Conservation (phyloP, 2,797 vertebrate genomes). For the Delichon dasypus region DNA sequence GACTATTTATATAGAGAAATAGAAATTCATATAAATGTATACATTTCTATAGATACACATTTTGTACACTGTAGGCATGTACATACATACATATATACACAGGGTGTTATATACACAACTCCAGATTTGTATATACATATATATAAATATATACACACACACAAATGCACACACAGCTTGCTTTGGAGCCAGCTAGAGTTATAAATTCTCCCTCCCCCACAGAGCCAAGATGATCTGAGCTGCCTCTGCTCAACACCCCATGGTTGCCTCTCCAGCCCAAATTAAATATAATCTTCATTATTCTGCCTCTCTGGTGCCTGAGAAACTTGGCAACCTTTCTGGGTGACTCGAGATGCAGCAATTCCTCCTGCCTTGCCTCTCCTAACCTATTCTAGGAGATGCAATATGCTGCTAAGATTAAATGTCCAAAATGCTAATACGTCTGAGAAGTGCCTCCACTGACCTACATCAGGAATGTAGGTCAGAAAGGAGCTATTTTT, state of each 20-base stretch:
- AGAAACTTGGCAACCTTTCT: slow-evolving; percentile 45
- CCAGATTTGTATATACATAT: slow-evolving; percentile 57
- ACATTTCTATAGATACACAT: slow-evolving; percentile 62
- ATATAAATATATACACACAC: slow-evolving; percentile 33
- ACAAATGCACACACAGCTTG: slow-evolving; percentile 7
- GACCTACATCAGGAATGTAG: slow-evolving; percentile 42
- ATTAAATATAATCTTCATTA: slow-evolving; percentile 47
- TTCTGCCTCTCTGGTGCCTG: slow-evolving; percentile 21
- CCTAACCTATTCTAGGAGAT: slow-evolving; percentile 14
- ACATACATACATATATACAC: slow-evolving; percentile 65
- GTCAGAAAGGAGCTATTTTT: neutral
- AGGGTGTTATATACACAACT: slow-evolving; percentile 30
- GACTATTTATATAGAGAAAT: slow-evolving; percentile 67
- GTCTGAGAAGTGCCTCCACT: slow-evolving; percentile 41
- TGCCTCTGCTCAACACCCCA: slow-evolving; percentile 38
- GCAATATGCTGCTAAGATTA: slow-evolving; percentile 10
- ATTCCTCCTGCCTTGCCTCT: slow-evolving; percentile 18
- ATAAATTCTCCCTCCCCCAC: slow-evolving; percentile 19
- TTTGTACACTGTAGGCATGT: slow-evolving; percentile 54
- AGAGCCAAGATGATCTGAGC: neutral
- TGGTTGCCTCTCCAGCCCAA: neutral
- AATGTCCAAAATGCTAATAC: slow-evolving; percentile 30
- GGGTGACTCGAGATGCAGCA: slow-evolving; percentile 3
- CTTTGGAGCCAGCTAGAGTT: slow-evolving; percentile 17
- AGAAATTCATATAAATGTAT: slow-evolving; percentile 68